Base-by-base conservation (phyloP, 2,113 vertebrate genomes). In the Archilochus colubris region DNA sequence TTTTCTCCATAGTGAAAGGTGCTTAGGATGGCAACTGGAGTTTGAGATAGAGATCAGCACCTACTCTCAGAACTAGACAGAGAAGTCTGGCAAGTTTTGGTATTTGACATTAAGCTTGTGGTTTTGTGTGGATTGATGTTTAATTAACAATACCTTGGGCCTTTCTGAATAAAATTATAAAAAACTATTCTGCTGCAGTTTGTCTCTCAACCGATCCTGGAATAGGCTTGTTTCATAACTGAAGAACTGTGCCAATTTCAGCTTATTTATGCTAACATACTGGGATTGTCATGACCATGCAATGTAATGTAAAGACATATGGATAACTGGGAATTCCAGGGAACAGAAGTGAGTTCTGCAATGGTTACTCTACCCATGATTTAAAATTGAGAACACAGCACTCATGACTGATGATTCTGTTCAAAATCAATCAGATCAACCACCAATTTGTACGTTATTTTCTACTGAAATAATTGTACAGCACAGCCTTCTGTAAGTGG, bases 341-440 rank as follows among this genome's bases (percentile, higher is more conserved):
- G 69, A 95, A 89, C 50, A 75, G 27, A 91, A 88, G 22, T 83
- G 61, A 75, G 80, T 81, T 95, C 94, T 95, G 57, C 63, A 96
- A 82, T 43, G 59, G 69, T 78, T 82, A 95, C 62, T 79, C 87
- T 82, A 40, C 38, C 54, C 25, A 43, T 75, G 94, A 75, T 93
- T 95, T 96, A 95, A 97, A 94, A 96, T 40, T 94, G 25, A 95
- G 73, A 94, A 94, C 78, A 91, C 96, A 94, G 61, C 58, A 44
- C 70, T 96, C 77, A 79, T 51, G 87, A 94, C 76, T 46, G 88
- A 85, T 95, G 81, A 90, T 81, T 95, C 86, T 95, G 82, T 93
- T 96, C 93, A 82, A 93, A 97, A 96, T 95, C 80, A 95, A 94
- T 90, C 80, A 96, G 67, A n/a, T 63, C 68, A 74, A 68, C 62